phyloP scores from a whole-genome alignment of 2,888 invertebrate species.

The Erebia aethiops region DNA sequence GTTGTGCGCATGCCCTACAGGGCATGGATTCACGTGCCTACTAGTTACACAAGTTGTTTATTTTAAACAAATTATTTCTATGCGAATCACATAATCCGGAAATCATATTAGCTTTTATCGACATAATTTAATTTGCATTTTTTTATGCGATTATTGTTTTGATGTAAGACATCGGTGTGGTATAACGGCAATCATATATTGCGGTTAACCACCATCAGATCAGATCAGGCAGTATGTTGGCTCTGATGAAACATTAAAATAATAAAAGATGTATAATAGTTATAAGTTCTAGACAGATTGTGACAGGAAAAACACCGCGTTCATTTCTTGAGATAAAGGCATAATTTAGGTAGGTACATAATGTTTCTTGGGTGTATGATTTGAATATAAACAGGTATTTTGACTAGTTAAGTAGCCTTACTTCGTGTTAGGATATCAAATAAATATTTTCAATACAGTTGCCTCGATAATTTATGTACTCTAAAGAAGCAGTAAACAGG shows the following conservation, averaged over 20 bases:
- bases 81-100: neutral
- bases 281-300: neutral
- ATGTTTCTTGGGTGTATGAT: neutral
- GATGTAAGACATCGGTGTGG: neutral
- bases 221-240: too few relatives aligned
- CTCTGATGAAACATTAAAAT: too few relatives aligned
- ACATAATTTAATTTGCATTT: neutral
- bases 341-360: neutral
- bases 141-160: neutral
- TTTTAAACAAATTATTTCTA: neutral
- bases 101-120: neutral
- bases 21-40: too few relatives aligned
- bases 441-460: too few relatives aligned
- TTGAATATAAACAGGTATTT: neutral
- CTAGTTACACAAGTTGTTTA: neutral
- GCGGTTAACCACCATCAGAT: slow-evolving; percentile 1
- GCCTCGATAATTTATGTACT: too few relatives aligned
- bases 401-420: neutral
- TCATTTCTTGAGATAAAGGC: slow-evolving; percentile 11
- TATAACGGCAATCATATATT: neutral
- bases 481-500: too few relatives aligned
- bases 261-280: neutral
- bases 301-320: slow-evolving; percentile 9
- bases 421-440: too few relatives aligned
- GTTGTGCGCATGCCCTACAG: too few relatives aligned